Conservation (phyloP, 2,888 invertebrate species). For the Callyntrura sp. region DNA sequence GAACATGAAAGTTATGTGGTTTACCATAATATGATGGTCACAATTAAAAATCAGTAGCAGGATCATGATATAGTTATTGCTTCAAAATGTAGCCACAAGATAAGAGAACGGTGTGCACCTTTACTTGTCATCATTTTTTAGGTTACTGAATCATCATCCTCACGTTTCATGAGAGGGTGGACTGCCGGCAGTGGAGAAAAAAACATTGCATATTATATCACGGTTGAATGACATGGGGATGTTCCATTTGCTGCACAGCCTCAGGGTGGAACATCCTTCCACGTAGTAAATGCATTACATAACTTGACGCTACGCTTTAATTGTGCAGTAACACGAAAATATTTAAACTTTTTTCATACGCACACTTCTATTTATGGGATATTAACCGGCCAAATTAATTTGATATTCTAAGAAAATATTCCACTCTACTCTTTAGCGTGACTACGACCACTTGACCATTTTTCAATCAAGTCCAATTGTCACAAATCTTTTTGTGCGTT, state of each 20-base stretch:
- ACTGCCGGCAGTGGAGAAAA: background rate
- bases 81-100: background rate
- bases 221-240: conserved; percentile 36
- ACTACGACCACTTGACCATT: conserved; percentile 44
- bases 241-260: conserved; percentile 35
- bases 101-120: background rate
- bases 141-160: conserved; percentile 19
- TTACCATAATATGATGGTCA: background rate
- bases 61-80: background rate
- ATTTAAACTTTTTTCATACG: no score
- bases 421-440: conserved; percentile 2
- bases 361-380: no score
- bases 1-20: conserved; percentile 11
- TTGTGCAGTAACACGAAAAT: background rate
- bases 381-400: background rate
- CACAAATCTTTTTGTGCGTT: background rate
- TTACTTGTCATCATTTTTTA: conserved; percentile 18
- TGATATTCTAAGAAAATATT: background rate
- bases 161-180: no score
- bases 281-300: background rate
- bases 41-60: conserved; percentile 39
- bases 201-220: conserved; percentile 46
- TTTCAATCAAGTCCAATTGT: conserved; percentile 48
- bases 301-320: background rate
- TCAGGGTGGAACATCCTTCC: conserved; percentile 27